Percentiles rank a stretch among this genome's conserved stretches.
These are phyloP conservation scores for Ceratosolen fusciceps DNA, from an alignment of 1,140 invertebrate genomes.

Conservation along the genomic window DNA sequence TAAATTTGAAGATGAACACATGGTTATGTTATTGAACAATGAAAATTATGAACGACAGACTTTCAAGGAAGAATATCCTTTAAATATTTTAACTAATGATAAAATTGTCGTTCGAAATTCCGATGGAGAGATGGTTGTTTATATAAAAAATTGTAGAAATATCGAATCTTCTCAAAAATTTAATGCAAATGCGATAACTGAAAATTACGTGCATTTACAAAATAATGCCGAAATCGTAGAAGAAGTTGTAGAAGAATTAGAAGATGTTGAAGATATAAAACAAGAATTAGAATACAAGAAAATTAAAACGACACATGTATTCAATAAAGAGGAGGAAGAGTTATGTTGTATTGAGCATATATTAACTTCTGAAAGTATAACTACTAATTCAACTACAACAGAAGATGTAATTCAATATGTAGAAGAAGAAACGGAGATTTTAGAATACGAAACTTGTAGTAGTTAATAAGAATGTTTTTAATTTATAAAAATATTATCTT, in stretches of 20 bases:
- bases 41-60: slow-evolving; percentile 56
- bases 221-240: slow-evolving; percentile 60
- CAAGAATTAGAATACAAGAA: not conserved
- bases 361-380: slow-evolving; percentile 43
- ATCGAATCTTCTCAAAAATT: slow-evolving; percentile 57
- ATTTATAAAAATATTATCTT: not conserved
- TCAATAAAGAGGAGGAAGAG: not conserved
- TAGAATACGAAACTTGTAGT: slow-evolving; percentile 61
- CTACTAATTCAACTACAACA: slow-evolving; percentile 55
- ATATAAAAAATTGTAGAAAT: slow-evolving; percentile 61
- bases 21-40: slow-evolving; percentile 67
- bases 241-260: slow-evolving; percentile 61
- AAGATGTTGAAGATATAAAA: slow-evolving; percentile 53
- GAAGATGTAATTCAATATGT: slow-evolving; percentile 68
- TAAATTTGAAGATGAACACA: slow-evolving; percentile 57
- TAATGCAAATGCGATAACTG: slow-evolving; percentile 52
- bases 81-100: slow-evolving; percentile 57
- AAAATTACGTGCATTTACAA: slow-evolving; percentile 57
- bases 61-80: slow-evolving; percentile 57
- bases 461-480: not conserved
- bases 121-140: slow-evolving; percentile 65
- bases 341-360: slow-evolving; percentile 12
- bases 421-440: slow-evolving; percentile 68
- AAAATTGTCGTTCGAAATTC: slow-evolving; percentile 63
- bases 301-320: not conserved